Conservation (phyloP, 2,888 invertebrate genomes). For the Trissolcus japonicus region DNA sequence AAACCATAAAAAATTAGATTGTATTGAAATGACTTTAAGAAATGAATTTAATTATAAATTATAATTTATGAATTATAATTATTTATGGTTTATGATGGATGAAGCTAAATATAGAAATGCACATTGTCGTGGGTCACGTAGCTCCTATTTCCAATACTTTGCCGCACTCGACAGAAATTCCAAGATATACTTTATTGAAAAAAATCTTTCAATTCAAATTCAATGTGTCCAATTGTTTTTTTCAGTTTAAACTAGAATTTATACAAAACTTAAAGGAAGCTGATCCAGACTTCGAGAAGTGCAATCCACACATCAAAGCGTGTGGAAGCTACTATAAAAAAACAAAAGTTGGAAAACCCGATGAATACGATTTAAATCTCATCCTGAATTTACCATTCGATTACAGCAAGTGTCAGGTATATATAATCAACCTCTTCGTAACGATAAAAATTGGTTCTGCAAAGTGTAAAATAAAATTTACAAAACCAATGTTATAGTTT, state of each 20-base stretch:
- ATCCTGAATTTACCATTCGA: constrained; percentile 78
- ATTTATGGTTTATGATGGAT: too few species aligned
- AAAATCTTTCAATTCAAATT: neutral
- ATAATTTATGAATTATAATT: too few species aligned
- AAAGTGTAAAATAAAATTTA: neutral
- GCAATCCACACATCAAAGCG: constrained; percentile 3
- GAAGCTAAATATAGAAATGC: too few species aligned
- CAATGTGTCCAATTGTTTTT: neutral
- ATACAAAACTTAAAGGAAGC: neutral
- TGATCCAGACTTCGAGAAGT: constrained; percentile 20
- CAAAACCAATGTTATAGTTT: neutral
- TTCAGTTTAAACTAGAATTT: neutral
- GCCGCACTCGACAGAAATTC: too few species aligned
- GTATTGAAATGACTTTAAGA: too few species aligned
- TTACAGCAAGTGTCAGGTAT: constrained; percentile 71
- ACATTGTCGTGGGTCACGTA: too few species aligned
- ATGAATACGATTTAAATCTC: constrained; percentile 81
- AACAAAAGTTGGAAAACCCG: constrained; percentile 79
- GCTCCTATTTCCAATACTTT: too few species aligned
- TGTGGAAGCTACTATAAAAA: constrained; percentile 80
- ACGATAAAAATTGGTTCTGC: neutral
- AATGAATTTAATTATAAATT: too few species aligned
- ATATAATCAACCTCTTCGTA: neutral
- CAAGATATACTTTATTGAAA: too few species aligned
- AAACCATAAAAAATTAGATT: too few species aligned